These are phyloP conservation scores for Cyclina sinensis DNA, from an alignment of 1,140 invertebrate species.

Conservation along the genomic window DNA sequence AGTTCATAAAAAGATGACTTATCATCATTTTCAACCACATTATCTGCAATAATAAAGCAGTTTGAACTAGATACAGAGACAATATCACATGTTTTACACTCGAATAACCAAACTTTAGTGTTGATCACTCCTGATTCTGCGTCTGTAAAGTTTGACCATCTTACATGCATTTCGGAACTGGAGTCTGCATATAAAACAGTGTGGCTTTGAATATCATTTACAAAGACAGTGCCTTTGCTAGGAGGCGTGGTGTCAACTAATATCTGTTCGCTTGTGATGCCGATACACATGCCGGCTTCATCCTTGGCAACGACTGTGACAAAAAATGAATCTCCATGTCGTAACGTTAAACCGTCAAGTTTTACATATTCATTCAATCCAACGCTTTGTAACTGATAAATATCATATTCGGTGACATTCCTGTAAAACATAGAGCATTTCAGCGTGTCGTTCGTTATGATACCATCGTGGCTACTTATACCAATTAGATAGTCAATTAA, in stretches of 20 bases:
- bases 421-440: constrained; percentile 1
- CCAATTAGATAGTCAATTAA: constrained; percentile 50
- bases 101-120: background rate
- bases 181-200: background rate
- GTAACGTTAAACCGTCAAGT: background rate
- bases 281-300: constrained; percentile 55
- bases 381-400: background rate
- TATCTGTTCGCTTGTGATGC: constrained; percentile 12
- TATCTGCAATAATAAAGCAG: constrained; percentile 37
- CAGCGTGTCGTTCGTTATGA: constrained; percentile 33
- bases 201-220: constrained; percentile 20
- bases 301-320: constrained; percentile 49
- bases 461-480: constrained; percentile 38
- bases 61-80: background rate
- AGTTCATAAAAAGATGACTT: constrained; percentile 51
- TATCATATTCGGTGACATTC: constrained; percentile 34
- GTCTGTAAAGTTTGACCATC: constrained; percentile 22
- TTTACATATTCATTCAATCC: constrained; percentile 4
- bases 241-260: constrained; percentile 50
- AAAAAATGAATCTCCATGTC: constrained; percentile 35
- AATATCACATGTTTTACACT: constrained; percentile 20
- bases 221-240: background rate
- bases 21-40: constrained; percentile 20
- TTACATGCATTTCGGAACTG: constrained; percentile 27
- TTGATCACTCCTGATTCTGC: constrained; percentile 23